Base-by-base conservation (phyloP, 2,797 vertebrate species). In the Hephaestus fuliginosus region DNA sequence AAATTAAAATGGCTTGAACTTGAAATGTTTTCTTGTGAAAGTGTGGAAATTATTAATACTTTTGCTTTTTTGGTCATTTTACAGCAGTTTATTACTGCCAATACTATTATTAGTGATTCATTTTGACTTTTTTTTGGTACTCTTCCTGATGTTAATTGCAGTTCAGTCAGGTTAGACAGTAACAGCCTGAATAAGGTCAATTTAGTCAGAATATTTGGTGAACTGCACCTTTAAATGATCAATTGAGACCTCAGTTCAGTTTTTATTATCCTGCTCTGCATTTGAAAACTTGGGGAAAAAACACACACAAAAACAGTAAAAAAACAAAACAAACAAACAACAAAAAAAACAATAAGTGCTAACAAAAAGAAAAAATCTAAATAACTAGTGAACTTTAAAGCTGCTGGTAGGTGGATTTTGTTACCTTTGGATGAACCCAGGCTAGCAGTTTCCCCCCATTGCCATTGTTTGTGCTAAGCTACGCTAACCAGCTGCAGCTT, bases 1-100 rank as follows among this genome's bases (percentile, higher is more conserved):
- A 61, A 76, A 87, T 88, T 88, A 89, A 90, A 90, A 63, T 71
- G 78, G 73, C 55, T 74, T 79, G 9, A 82, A 65, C 3, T 51
- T 48, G 18, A 69, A 55, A 33, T 63, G 44, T 52, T 56, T 74
- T 66, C n/a, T 60, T 51, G 25, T 72, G 56, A 11, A 41, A 22
- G 49, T 74, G 51, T 81, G 28, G 12, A 44, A 53, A 70, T 63
- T 63, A 25, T 2, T 60, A 28, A 52, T 53, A 3, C 2, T 18
- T 48, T 28, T 33, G 56, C 12, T 9, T 76, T 33, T 51, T 63
- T 10, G 6, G 6, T 61, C 0, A 52, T 78, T 48, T 68, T 20
- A 57, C 14, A 2, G 6, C 4, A 7, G 1, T 48, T 48, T 15
- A 14, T 55, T 30, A 20, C n/a, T 51, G 1, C 22, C 43, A 28